These are phyloP conservation scores for Corydoras sp. DNA, from an alignment of 2,113 vertebrate genomes.

Conservation along the genomic window DNA sequence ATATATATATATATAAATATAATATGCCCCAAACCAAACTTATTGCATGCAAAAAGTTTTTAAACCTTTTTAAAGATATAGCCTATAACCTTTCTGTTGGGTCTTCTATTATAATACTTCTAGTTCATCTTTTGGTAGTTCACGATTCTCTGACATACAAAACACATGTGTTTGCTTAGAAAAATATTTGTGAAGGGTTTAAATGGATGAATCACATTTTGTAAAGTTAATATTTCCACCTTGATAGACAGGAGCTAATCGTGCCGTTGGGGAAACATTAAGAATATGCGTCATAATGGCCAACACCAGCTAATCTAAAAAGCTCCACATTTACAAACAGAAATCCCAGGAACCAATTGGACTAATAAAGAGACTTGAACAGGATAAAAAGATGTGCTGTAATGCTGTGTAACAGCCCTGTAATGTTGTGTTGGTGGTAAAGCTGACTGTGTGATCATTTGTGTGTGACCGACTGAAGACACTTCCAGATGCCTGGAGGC, in stretches of 20 bases:
- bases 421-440: constrained; percentile 70
- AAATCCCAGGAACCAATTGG: constrained; percentile 77
- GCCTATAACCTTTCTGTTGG: too few relatives aligned
- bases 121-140: neutral
- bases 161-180: neutral
- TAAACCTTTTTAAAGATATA: too few relatives aligned
- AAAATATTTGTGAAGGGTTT: constrained; percentile 44
- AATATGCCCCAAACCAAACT: too few relatives aligned
- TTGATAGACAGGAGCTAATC: constrained; percentile 45
- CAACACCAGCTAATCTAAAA: constrained; percentile 72
- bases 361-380: constrained; percentile 75
- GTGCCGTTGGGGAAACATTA: constrained; percentile 36
- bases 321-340: constrained; percentile 74
- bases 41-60: too few relatives aligned
- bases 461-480: constrained; percentile 66
- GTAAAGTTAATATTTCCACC: constrained; percentile 44
- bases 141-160: constrained; percentile 14
- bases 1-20: too few relatives aligned
- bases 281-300: constrained; percentile 64
- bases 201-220: constrained; percentile 40
- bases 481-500: constrained; percentile 63
- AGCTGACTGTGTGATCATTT: constrained; percentile 57
- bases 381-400: constrained; percentile 75
- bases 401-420: constrained; percentile 75
- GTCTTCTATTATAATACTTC: too few relatives aligned